phyloP scores from a whole-genome alignment of 2,113 vertebrate species.

The Mesoclemmys tuberculata region DNA sequence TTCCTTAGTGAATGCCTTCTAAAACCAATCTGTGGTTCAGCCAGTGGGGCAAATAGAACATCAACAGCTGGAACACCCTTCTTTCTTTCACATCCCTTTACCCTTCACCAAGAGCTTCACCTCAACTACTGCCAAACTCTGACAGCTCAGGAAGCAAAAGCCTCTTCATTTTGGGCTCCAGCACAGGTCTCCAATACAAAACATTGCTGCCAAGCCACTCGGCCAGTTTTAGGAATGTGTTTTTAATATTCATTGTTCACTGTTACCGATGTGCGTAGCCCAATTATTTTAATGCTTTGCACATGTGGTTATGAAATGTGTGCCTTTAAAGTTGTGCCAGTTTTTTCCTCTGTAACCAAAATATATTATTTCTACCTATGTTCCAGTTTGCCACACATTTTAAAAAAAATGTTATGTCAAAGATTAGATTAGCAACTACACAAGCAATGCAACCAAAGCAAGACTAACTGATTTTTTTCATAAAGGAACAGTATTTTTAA shows the following conservation, averaged over 20 bases:
- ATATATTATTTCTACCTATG: conserved; percentile 80
- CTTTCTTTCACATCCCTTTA: neutral
- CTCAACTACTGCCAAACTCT: conserved; percentile 43
- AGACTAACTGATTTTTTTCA: conserved; percentile 32
- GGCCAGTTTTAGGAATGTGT: conserved; percentile 74
- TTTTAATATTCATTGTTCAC: conserved; percentile 82
- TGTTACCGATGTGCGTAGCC: conserved; percentile 77
- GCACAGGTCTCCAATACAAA: conserved; percentile 42
- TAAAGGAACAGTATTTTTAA: conserved; percentile 60
- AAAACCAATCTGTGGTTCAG: conserved; percentile 21
- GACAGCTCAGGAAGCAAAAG: conserved; percentile 31
- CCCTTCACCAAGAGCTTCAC: neutral
- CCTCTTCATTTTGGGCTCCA: conserved; percentile 26
- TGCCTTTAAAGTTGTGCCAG: conserved; percentile 81
- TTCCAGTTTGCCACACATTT: conserved; percentile 72
- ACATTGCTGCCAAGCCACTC: conserved; percentile 57
- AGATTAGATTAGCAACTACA: conserved; percentile 65
- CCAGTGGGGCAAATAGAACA: conserved; percentile 14
- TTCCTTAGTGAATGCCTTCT: conserved; percentile 37
- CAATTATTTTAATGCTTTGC: conserved; percentile 82
- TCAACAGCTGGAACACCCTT: neutral
- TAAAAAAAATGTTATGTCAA: conserved; percentile 52
- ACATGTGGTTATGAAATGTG: conserved; percentile 81
- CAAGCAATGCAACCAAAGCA: conserved; percentile 41
- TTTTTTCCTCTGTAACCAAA: conserved; percentile 63